phyloP scores from a whole-genome alignment of 2,113 vertebrate species.

The Corythoichthys haematopterus region DNA sequence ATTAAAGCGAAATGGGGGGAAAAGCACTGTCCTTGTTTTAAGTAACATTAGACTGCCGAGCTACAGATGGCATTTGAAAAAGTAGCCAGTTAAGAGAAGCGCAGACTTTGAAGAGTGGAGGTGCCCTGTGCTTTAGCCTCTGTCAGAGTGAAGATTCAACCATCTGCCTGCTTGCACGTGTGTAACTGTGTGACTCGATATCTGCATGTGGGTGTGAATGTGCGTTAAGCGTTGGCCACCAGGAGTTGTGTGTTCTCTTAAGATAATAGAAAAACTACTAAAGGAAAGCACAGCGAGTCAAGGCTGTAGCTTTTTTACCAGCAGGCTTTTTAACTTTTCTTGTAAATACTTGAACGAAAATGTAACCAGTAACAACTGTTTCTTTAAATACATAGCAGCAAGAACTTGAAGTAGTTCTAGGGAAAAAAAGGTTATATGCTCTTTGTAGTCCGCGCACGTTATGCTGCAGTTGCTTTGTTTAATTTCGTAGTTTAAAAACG shows the following conservation, averaged over 20 bases:
- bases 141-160: slow-evolving; percentile 58
- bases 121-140: slow-evolving; percentile 61
- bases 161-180: slow-evolving; percentile 61
- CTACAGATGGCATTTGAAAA: slow-evolving; percentile 71
- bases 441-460: not conserved
- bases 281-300: slow-evolving; percentile 28
- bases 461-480: not conserved
- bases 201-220: slow-evolving; percentile 22
- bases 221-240: slow-evolving; percentile 3
- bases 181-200: slow-evolving; percentile 19
- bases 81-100: slow-evolving; percentile 44
- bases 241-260: slow-evolving; percentile 16
- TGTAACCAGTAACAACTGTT: not conserved
- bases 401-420: not conserved
- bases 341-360: not conserved
- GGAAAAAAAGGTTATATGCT: not conserved
- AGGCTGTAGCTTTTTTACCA: slow-evolving; percentile 41
- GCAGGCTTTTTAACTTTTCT: slow-evolving; percentile 7
- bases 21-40: slow-evolving; percentile 64
- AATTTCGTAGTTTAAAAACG: not conserved
- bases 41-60: slow-evolving; percentile 48
- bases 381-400: not conserved
- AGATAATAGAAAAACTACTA: slow-evolving; percentile 21
- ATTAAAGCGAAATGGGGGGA: slow-evolving; percentile 39
- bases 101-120: slow-evolving; percentile 66